These are phyloP conservation scores for Aethina tumida DNA, from an alignment of 1,140 invertebrate genomes.

Conservation along the genomic window DNA sequence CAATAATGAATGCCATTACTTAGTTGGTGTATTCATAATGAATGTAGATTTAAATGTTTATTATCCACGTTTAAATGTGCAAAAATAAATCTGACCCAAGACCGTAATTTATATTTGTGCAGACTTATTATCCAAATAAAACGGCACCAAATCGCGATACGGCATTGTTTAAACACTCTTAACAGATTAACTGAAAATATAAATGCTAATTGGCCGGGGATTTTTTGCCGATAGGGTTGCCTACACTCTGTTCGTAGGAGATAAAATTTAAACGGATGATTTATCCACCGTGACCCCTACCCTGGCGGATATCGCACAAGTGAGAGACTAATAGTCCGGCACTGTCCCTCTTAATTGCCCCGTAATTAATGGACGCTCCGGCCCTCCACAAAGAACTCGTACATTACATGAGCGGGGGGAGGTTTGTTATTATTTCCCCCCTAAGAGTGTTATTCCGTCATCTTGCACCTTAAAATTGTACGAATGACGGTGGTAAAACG, in stretches of 20 bases:
- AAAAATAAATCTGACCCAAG: too few relatives aligned
- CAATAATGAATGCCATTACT: too few relatives aligned
- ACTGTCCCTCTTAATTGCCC: constrained; percentile 11
- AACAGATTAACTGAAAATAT: constrained; percentile 6
- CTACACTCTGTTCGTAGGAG: constrained; percentile 13
- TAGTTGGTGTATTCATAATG: too few relatives aligned
- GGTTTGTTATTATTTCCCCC: too few relatives aligned
- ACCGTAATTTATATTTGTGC: too few relatives aligned
- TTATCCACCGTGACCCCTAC: constrained; percentile 10
- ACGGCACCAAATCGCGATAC: too few relatives aligned
- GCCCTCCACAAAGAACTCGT: constrained; percentile 16
- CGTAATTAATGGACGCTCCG: constrained; percentile 12
- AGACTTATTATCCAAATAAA: too few relatives aligned
- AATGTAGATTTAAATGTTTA: too few relatives aligned
- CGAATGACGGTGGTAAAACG: too few relatives aligned
- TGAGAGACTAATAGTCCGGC: constrained; percentile 4
- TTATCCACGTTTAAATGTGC: too few relatives aligned
- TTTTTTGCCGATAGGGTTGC: constrained; percentile 9
- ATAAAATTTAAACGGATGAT: constrained; percentile 15
- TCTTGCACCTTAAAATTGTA: too few relatives aligned
- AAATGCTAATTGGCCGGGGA: constrained; percentile 12
- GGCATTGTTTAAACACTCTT: constrained; percentile 7
- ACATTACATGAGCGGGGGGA: constrained; percentile 10
- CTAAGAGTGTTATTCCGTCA: too few relatives aligned
- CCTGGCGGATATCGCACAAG: constrained; percentile 2